A percentile compares a stretch with the other conserved stretches of the same genome.
Conservation (phyloP, 2,888 invertebrate genomes). For the Synergus itoensis region DNA sequence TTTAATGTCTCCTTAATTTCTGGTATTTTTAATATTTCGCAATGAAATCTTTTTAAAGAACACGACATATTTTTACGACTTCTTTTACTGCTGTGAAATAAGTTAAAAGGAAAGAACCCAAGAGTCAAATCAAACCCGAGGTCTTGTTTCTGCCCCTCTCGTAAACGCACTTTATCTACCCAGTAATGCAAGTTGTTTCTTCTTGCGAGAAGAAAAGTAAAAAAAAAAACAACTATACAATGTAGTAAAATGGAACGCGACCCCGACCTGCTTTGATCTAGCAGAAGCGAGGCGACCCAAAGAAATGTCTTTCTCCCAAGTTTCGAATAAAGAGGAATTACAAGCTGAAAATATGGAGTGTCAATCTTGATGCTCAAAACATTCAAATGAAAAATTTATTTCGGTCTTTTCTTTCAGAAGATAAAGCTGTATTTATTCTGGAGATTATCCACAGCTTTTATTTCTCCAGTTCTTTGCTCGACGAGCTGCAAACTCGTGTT, state of each 20-base stretch:
- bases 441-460: constrained; percentile 18
- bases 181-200: constrained; percentile 34
- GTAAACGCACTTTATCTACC: constrained; percentile 26
- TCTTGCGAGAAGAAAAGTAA: constrained; percentile 13
- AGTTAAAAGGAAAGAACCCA: background rate
- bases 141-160: constrained; percentile 16
- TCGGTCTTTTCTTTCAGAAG: background rate
- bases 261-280: constrained; percentile 29
- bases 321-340: background rate
- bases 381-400: too few relatives aligned
- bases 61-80: background rate
- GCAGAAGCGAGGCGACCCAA: constrained; percentile 3
- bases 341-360: background rate
- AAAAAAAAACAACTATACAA: background rate
- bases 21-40: too few relatives aligned
- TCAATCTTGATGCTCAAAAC: background rate
- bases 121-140: constrained; percentile 1
- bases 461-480: constrained; percentile 5
- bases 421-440: background rate
- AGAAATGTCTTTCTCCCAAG: constrained; percentile 2
- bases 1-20: too few relatives aligned
- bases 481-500: constrained; percentile 40
- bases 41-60: background rate
- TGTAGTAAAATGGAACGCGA: constrained; percentile 17
- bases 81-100: background rate